Base-by-base conservation (phyloP, 2,797 vertebrate genomes). In the Coregonus suidteri region DNA sequence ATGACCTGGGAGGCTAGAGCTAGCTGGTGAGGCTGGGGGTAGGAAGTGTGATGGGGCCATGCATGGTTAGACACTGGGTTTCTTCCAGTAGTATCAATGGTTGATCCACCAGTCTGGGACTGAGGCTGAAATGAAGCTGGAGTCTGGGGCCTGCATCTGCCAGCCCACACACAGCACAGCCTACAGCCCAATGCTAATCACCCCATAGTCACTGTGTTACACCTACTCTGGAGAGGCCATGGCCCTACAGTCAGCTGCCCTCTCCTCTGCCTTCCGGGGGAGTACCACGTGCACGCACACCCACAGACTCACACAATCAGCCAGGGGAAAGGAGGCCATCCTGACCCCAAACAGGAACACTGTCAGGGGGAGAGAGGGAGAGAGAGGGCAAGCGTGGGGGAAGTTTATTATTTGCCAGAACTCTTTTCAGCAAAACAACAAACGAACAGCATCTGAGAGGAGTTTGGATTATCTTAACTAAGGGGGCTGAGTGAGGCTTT, bases 401-500 rank as follows among this genome's bases (percentile, higher is more conserved):
- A 90, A 90, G 91, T 83, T 83, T 88, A 85, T 87, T 90, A 91
- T 86, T 89, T 80, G 89, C 86, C 73, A 51, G 85, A 90, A 89
- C 86, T 15, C 84, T 53, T 85, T 88, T 87, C 91, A 92, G 93
- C n/a, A 64, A 64, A 64, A 64, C 59, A 95, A 89, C 88, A 93
- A 75, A 87, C 81, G 86, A 87, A 88, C 83, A 93, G 93, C 89
- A 82, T 90, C 92, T 93, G 90, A 90, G 90, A 93, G 93, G 95
- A 94, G 95, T 92, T 89, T 90, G 90, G 92, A 94, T 93, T 91
- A 91, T 93, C 91, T 93, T 80, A 86, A 92, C 91, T 93, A 91
- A 91, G 35, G 90, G 91, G 31, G n/a, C 31, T n/a, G 18, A 91
- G 89, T 64, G 88, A 86, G 92, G 93, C 93, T 94, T 94, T 93